These are phyloP conservation scores for Ariolimax columbianus DNA, from an alignment of 2,888 invertebrate species.

Conservation along the genomic window DNA sequence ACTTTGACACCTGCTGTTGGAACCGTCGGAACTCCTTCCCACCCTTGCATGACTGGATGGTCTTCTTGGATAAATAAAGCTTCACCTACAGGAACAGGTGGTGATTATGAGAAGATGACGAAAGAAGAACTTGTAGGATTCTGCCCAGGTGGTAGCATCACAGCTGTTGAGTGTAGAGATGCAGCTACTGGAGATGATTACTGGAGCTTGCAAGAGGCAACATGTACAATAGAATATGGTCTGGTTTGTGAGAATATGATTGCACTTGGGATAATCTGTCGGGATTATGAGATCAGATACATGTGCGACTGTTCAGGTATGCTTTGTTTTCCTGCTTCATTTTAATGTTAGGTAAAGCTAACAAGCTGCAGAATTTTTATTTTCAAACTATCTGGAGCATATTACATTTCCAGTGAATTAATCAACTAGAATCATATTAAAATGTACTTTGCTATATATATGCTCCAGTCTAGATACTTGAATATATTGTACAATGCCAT, in stretches of 20 bases:
- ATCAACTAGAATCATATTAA: too few relatives aligned
- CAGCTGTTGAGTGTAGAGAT: slow-evolving; percentile 67
- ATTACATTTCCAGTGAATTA: too few relatives aligned
- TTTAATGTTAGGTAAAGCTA: not conserved
- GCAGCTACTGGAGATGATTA: slow-evolving; percentile 61
- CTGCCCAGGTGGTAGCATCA: slow-evolving; percentile 61
- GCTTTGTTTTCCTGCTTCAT: slow-evolving; percentile 21
- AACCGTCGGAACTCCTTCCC: slow-evolving; percentile 25
- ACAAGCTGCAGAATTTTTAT: too few relatives aligned
- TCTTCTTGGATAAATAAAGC: slow-evolving; percentile 62
- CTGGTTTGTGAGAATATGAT: slow-evolving; percentile 82
- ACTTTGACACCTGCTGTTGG: slow-evolving; percentile 52
- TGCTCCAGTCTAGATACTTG: too few relatives aligned
- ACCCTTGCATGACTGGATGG: slow-evolving; percentile 55
- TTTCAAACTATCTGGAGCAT: too few relatives aligned
- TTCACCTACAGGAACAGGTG: slow-evolving; percentile 54
- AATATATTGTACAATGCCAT: too few relatives aligned
- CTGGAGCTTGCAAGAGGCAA: slow-evolving; percentile 60
- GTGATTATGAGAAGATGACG: slow-evolving; percentile 63
- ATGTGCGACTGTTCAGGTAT: slow-evolving; percentile 80
- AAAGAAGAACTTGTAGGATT: slow-evolving; percentile 56
- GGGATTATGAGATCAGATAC: slow-evolving; percentile 75
- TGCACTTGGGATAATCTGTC: slow-evolving; percentile 59
- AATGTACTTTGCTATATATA: too few relatives aligned
- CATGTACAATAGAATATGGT: slow-evolving; percentile 83